Base-by-base conservation (phyloP, 2,888 invertebrate genomes). In the Pseudanteris insignis region DNA sequence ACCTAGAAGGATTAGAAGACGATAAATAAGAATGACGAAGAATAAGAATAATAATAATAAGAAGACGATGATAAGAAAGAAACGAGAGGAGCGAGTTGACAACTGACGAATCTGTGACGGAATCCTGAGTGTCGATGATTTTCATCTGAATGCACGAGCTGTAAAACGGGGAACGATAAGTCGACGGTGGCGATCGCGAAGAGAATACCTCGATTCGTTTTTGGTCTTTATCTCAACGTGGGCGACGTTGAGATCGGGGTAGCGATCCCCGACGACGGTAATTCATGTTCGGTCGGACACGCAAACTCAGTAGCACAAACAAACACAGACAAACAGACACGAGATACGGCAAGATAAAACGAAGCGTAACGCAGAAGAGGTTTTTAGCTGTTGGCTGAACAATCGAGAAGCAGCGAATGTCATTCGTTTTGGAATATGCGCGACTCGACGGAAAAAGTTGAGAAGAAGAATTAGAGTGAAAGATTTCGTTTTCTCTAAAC, bases 401-500 rank as follows among this genome's bases (percentile, higher is more conserved):
- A 61, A 61, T 51, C 55, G 61, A 55, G 51, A 61, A 55, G 61
- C 50, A 51, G 55, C 55, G 40, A 61, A 63, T 40, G 48, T 58
- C 40, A 50, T 58, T 54, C 43, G 58, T 63, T 58, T 26, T 54
- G 50, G 46, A 63, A 58, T 54, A 63, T 30, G 30, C 54, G 58
- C 58, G 50, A 54, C 40, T 63, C 59, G 63, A 63, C 59, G 58
- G 58, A 58, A 44, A 37, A 53, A 51, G 53, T 63, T 53, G 63
- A 55, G 54, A 58, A 50, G 50, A 58, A 50, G 54, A 59, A 43
- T 63, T 54, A 54, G 58, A 59, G 58, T 59, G 54, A 43, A 63
- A 63, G 63, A 54, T 59, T 50, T 59, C 58, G 58, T 63, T 59
- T 63, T 63, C 63, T 63, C 63, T 63, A 59, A 58, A 47, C 63